These are phyloP conservation scores for Pyrgilauda ruficollis DNA, from an alignment of 2,113 vertebrate genomes.

Conservation along the genomic window DNA sequence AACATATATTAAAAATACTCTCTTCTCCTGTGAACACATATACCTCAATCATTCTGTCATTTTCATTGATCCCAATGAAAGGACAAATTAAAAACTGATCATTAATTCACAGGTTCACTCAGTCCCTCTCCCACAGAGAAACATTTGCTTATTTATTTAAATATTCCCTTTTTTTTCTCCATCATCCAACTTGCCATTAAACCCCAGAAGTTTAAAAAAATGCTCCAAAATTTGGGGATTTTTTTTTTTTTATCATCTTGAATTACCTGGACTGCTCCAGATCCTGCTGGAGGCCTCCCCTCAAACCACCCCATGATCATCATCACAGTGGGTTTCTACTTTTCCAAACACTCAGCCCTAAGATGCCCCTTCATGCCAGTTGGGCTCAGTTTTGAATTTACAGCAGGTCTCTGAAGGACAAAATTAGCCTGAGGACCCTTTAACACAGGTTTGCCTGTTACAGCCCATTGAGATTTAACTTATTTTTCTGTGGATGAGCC, in stretches of 20 bases:
- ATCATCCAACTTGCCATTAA: neutral
- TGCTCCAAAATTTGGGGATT: neutral
- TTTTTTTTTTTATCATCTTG: neutral
- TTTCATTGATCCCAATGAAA: slow-evolving; percentile 47
- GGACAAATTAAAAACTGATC: slow-evolving; percentile 53
- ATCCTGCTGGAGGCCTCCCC: neutral
- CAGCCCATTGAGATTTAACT: neutral
- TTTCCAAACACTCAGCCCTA: neutral
- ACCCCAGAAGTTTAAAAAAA: neutral
- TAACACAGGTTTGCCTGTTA: neutral
- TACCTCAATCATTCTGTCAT: slow-evolving; percentile 34
- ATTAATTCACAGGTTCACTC: slow-evolving; percentile 18
- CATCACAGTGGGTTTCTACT: neutral
- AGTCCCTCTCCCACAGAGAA: neutral
- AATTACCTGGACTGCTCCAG: neutral
- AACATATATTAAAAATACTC: neutral
- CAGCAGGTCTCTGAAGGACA: neutral
- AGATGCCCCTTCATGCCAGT: neutral
- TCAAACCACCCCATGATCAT: neutral
- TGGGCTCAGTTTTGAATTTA: neutral
- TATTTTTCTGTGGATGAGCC: neutral
- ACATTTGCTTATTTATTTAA: neutral
- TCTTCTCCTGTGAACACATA: slow-evolving; percentile 9
- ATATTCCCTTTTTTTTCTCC: neutral
- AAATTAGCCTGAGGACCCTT: neutral